A percentile compares a stretch with the other conserved stretches of the same genome.
These are phyloP conservation scores for Ascaphus truei DNA, from an alignment of 2,113 vertebrate genomes.

Conservation along the genomic window DNA sequence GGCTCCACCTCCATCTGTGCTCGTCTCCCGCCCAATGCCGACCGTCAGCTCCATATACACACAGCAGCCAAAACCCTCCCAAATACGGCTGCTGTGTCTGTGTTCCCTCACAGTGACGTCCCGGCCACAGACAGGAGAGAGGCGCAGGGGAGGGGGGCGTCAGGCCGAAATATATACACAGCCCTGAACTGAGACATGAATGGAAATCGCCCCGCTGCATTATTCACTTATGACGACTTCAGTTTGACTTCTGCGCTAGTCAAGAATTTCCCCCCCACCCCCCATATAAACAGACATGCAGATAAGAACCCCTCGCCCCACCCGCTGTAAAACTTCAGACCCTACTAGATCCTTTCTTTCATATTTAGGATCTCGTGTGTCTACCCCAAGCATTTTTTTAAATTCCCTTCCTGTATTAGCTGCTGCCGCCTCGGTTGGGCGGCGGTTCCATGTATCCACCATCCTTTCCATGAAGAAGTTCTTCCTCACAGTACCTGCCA, in stretches of 20 bases:
- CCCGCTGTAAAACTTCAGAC: not conserved
- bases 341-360: too few species aligned
- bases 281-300: not conserved
- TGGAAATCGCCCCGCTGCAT: not conserved
- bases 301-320: not conserved
- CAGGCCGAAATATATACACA: not conserved
- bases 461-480: too few species aligned
- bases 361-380: too few species aligned
- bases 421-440: too few species aligned
- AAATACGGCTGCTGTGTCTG: slow-evolving; percentile 30
- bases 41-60: not conserved
- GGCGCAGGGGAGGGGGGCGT: slow-evolving; percentile 25
- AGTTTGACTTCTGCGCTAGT: not conserved
- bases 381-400: too few species aligned
- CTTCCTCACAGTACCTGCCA: too few species aligned
- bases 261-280: not conserved
- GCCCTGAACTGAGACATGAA: slow-evolving; percentile 5
- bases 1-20: not conserved
- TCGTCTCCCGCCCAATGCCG: not conserved
- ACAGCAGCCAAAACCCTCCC: slow-evolving; percentile 12
- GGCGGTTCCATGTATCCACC: too few species aligned
- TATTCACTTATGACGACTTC: slow-evolving; percentile 6
- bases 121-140: not conserved
- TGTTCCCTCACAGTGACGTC: not conserved
- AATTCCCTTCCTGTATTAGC: too few species aligned